A percentile compares a stretch with the other conserved stretches of the same genome.
These are phyloP conservation scores for Tenebrosternarchus preto DNA, from an alignment of 2,113 vertebrate species.

Conservation along the genomic window DNA sequence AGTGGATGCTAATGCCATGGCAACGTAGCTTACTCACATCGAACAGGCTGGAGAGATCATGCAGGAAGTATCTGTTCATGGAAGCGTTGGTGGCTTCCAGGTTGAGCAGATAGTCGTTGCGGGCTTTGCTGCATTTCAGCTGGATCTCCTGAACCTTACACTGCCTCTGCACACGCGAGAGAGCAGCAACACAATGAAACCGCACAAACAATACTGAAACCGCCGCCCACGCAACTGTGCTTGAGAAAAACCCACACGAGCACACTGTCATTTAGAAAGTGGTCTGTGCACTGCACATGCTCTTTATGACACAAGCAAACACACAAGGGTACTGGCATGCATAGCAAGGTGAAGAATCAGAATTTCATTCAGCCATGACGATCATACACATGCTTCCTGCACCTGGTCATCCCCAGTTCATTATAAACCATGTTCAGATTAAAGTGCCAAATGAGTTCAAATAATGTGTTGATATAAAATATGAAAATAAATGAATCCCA, in stretches of 20 bases:
- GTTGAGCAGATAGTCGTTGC: slow-evolving; percentile 87
- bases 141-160: slow-evolving; percentile 80
- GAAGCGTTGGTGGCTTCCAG: slow-evolving; percentile 80
- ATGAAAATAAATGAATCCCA: too few species aligned
- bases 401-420: too few species aligned
- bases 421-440: too few species aligned
- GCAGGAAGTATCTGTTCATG: slow-evolving; percentile 82
- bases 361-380: not conserved
- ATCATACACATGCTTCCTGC: not conserved
- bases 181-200: not conserved
- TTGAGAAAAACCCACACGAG: slow-evolving; percentile 28
- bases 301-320: not conserved
- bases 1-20: not conserved
- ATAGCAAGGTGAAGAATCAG: not conserved
- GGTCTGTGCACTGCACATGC: not conserved
- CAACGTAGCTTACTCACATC: slow-evolving; percentile 75
- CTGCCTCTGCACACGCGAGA: slow-evolving; percentile 73
- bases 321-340: not conserved
- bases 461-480: too few species aligned
- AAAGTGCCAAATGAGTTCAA: too few species aligned
- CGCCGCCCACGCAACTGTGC: not conserved
- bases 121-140: slow-evolving; percentile 83
- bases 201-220: slow-evolving; percentile 3
- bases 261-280: slow-evolving; percentile 12
- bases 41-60: slow-evolving; percentile 79